Evolutionary conservation across 2,888 invertebrate genomes (phyloP), one percentile per base, ranked within the genome.

Genomic region (Vandiemenella viatica): DNA sequence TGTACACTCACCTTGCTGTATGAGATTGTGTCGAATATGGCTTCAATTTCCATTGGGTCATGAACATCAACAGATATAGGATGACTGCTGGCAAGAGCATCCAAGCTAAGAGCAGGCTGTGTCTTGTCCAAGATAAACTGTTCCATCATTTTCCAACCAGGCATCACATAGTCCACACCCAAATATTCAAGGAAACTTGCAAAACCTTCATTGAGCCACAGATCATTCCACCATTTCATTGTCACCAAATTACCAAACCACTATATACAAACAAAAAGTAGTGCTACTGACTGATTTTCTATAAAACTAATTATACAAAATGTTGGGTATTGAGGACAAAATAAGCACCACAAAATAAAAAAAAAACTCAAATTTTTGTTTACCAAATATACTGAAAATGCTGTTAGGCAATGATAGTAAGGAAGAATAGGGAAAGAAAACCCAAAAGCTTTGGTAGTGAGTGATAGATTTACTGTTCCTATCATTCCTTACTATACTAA

Each of bases 231-330:
- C 90, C 90, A 91, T 58, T 86, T 83, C 69, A 93, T 92, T 0
- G 93, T 92, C 0, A 92, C 91, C 16, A 95, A 74, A 57, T 93
- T 92, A 40, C 88, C 88, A 64, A 88, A 86, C 88, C 88, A 89
- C 71, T 73, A 58, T 50, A 63, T 63, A n/a, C n/a, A n/a, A n/a
- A n/a, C n/a, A n/a, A n/a, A n/a, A n/a, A n/a, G n/a, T n/a, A n/a
- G n/a, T 55, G 55, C 20, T 23, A 22, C 20, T 49, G 4, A 26
- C 13, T 42, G 13, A 22, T 20, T 17, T 54, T 22, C 16, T 21
- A 8, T 10, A 13, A 32, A 15, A 1, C 6, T 32, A 50, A 51
- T 68, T 69, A 68, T 68, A 68, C 67, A 68, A 56, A 2, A n/a
- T n/a, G n/a, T n/a, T n/a, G n/a, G n/a, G n/a, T n/a, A n/a, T n/a